Conservation (phyloP, 2,113 vertebrate genomes). For the Damaliscus lunatus region DNA sequence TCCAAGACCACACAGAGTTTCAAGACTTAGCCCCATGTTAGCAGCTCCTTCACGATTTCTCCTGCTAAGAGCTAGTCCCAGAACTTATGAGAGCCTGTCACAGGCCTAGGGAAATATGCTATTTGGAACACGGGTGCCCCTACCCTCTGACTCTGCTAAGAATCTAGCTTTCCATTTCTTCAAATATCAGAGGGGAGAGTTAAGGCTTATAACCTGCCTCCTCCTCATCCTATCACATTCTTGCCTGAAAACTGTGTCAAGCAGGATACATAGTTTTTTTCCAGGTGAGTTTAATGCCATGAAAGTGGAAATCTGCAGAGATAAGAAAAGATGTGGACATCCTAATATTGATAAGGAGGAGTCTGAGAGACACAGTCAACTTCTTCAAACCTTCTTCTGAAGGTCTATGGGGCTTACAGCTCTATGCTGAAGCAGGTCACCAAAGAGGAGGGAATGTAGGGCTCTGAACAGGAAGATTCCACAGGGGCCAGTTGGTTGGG, state of each 20-base stretch:
- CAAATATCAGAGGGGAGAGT: background rate
- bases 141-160: background rate
- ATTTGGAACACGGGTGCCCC: background rate
- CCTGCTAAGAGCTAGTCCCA: background rate
- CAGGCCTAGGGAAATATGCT: background rate
- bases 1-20: background rate
- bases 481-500: background rate
- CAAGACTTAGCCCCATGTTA: background rate
- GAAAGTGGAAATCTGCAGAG: background rate
- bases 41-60: background rate
- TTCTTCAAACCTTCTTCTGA: background rate
- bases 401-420: background rate
- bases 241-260: background rate
- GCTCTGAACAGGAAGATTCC: background rate
- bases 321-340: background rate
- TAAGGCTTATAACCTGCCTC: background rate
- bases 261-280: background rate
- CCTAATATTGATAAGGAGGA: background rate
- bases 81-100: rapidly evolving
- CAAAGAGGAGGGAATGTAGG: background rate
- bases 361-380: background rate
- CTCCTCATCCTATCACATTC: background rate
- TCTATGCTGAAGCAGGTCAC: background rate
- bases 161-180: background rate
- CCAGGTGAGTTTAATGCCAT: background rate